Base-by-base conservation (phyloP, 1,140 invertebrate species). In the Eriocheir sinensis region DNA sequence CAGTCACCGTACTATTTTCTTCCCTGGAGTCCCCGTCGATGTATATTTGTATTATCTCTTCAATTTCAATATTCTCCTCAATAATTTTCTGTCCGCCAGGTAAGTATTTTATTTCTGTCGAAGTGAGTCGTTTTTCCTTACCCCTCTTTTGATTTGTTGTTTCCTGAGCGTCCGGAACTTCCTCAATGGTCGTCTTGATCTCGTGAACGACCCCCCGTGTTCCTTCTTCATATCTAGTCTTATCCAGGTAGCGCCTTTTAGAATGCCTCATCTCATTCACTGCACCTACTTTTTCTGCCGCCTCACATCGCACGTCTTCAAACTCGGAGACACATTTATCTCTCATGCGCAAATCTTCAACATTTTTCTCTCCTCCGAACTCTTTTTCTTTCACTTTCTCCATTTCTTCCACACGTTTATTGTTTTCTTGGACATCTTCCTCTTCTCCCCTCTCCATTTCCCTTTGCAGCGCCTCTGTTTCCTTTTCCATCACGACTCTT, bases 61-160 rank as follows among this genome's bases (percentile, higher is more conserved):
- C 60, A n/a, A 72, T 72, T n/a, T 72, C 60, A 72, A 72, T 72
- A 21, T 72, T 72, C 60, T 72, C 60, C 60, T 72, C 60, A 21
- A 72, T 72, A 21, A 72, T n/a, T 21, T 72, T 72, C 27, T 72
- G 27, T 72, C 21, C 60, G 6, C 60, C 60, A 4, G 17, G 21
- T 72, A n/a, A 72, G n/a, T 21, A n/a, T n/a, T 12, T 0, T 6
- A 72, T 72, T 8, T 72, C 21, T n/a, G 6, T 21, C 8, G n/a
- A 21, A 4, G 12, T n/a, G 60, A 27, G n/a, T 21, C 27, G 21
- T 72, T 27, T 72, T n/a, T 72, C n/a, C 27, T n/a, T n/a, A n/a
- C 6, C 6, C 60, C n/a, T n/a, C 60, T n/a, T 72, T 72, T 27
- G 2, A 3, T 72, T n/a, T 72, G 9, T n/a, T n/a, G 27, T 72